A percentile compares a stretch with the other conserved stretches of the same genome.
Conservation (phyloP, 2,888 invertebrate genomes). For the Amblyjoppa proteus region DNA sequence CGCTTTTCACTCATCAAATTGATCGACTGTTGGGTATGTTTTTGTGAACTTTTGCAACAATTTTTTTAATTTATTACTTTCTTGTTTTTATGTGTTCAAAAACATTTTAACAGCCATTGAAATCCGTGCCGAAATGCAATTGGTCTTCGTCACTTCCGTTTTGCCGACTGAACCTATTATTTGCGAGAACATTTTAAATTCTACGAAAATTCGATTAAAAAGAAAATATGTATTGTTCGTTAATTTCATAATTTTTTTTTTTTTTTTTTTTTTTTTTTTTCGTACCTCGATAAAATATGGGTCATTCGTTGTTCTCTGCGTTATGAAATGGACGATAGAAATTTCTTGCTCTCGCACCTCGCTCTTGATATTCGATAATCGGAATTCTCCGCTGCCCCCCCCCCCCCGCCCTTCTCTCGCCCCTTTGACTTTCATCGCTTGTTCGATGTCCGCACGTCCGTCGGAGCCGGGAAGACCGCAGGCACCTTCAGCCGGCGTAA, state of each 20-base stretch:
- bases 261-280: background rate
- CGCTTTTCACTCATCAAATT: too few relatives aligned
- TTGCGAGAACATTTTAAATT: too few relatives aligned
- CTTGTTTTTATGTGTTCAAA: too few relatives aligned
- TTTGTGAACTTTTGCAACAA: background rate
- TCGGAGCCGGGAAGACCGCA: slow-evolving; percentile 2
- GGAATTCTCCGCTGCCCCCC: slow-evolving; percentile 3
- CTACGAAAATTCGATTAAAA: too few relatives aligned
- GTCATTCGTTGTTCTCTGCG: background rate
- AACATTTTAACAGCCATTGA: too few relatives aligned
- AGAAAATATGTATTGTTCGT: background rate
- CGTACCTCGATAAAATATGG: background rate
- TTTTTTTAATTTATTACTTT: too few relatives aligned
- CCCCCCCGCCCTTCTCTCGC: background rate
- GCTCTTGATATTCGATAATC: slow-evolving; percentile 29
- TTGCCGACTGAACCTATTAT: background rate
- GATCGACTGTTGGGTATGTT: background rate
- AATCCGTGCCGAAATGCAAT: background rate
- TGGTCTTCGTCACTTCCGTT: background rate
- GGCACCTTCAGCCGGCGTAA: slow-evolving; percentile 43
- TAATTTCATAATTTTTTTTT: background rate
- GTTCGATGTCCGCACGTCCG: slow-evolving; percentile 20
- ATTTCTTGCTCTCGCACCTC: background rate
- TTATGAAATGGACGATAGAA: background rate
- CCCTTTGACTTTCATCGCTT: slow-evolving; percentile 31